Percentiles rank a stretch among this genome's conserved stretches.
Conservation (phyloP, 2,888 invertebrate species). For the Mechanitis messenoides region DNA sequence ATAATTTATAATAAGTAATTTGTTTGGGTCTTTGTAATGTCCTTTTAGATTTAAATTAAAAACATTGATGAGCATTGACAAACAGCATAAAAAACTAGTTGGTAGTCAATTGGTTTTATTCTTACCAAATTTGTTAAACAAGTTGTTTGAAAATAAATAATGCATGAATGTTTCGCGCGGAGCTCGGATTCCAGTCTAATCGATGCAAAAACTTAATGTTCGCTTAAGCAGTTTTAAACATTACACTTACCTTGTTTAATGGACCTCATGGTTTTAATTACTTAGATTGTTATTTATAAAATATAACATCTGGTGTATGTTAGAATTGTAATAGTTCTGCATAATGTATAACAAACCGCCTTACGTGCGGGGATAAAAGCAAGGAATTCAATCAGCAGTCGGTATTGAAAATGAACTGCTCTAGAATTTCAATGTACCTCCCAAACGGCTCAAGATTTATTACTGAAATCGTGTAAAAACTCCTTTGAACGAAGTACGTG, state of each 20-base stretch:
- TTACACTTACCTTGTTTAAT: background rate
- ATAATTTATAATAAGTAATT: slow-evolving; percentile 33
- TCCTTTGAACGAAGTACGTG: slow-evolving; percentile 38
- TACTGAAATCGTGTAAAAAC: slow-evolving; percentile 32
- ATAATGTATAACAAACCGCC: slow-evolving; percentile 18
- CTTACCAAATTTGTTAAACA: slow-evolving; percentile 25
- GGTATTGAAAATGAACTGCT: slow-evolving; percentile 36
- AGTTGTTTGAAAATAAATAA: slow-evolving; percentile 27
- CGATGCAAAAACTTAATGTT: slow-evolving; percentile 10
- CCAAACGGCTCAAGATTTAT: slow-evolving; percentile 34
- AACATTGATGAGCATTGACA: slow-evolving; percentile 14
- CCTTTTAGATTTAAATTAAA: slow-evolving; percentile 21
- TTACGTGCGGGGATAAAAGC: slow-evolving; percentile 19
- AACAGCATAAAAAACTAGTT: slow-evolving; percentile 20
- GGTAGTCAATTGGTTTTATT: slow-evolving; percentile 23
- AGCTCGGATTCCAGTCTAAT: slow-evolving; percentile 17
- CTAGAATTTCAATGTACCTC: slow-evolving; percentile 34
- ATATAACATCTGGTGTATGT: background rate
- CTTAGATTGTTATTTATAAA: too few species aligned
- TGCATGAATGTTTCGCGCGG: slow-evolving; percentile 20
- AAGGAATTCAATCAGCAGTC: slow-evolving; percentile 35
- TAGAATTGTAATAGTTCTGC: slow-evolving; percentile 9
- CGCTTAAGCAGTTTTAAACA: background rate
- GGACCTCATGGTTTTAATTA: too few species aligned
- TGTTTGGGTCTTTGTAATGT: slow-evolving; percentile 26